Evolutionary conservation across 1,140 invertebrate species (phyloP).

Genomic region (Hyphantria cunea): DNA sequence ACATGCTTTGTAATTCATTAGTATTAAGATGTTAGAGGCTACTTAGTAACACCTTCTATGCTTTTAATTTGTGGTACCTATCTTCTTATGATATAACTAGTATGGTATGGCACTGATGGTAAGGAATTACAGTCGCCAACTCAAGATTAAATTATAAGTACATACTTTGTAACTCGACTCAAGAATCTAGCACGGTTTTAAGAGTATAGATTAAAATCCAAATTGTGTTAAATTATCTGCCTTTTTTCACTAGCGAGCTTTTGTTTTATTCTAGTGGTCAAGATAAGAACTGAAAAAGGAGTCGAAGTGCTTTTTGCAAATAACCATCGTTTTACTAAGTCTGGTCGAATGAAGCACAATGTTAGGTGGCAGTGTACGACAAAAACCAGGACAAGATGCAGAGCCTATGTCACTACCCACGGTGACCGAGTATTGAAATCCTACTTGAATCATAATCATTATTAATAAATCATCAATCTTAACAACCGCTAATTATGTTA

Average conservation of each 20-base stretch:
- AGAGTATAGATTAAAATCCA: too few relatives aligned
- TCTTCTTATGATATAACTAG: too few relatives aligned
- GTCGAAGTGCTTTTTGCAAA: slow-evolving; percentile 8
- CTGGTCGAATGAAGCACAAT: slow-evolving; percentile 6
- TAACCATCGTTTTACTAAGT: slow-evolving; percentile 18
- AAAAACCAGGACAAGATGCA: slow-evolving; percentile 34
- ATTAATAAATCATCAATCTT: background rate
- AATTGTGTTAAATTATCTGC: too few relatives aligned
- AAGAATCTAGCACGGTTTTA: too few relatives aligned
- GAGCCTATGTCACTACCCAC: slow-evolving; percentile 30
- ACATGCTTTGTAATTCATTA: too few relatives aligned
- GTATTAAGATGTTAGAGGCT: too few relatives aligned
- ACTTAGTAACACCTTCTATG: too few relatives aligned
- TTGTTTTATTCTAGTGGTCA: slow-evolving; percentile 7
- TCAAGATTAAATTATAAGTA: too few relatives aligned
- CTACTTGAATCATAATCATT: slow-evolving; percentile 38
- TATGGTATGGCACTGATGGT: too few relatives aligned
- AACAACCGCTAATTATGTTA: background rate
- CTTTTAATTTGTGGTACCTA: too few relatives aligned
- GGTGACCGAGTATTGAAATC: slow-evolving; percentile 22
- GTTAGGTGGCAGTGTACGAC: slow-evolving; percentile 33
- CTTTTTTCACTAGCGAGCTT: background rate
- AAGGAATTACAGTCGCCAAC: too few relatives aligned
- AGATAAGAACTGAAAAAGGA: slow-evolving; percentile 1
- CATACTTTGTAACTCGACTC: too few relatives aligned